A percentile compares a stretch with the other conserved stretches of the same genome.
phyloP scores from a whole-genome alignment of 2,888 invertebrate genomes.

The Chorisops tibialis region DNA sequence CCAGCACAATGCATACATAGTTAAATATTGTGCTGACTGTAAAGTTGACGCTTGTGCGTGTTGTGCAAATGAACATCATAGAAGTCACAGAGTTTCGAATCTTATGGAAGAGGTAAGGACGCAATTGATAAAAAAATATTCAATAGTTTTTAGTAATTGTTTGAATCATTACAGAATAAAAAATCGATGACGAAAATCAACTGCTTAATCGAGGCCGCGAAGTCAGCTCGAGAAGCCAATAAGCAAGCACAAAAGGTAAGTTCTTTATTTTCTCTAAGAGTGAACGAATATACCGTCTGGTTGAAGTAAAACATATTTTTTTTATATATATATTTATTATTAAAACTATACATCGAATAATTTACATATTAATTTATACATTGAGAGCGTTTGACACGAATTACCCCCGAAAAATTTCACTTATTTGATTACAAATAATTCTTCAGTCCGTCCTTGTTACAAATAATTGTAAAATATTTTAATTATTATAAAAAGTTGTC shows the following conservation, averaged over 20 bases:
- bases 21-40: slow-evolving; percentile 40
- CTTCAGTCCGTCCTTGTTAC: not conserved
- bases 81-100: slow-evolving; percentile 34
- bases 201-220: slow-evolving; percentile 38
- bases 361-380: no score
- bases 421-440: no score
- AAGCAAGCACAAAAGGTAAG: slow-evolving; percentile 42
- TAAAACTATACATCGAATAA: no score
- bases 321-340: no score
- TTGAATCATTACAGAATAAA: slow-evolving; percentile 37
- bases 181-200: slow-evolving; percentile 35
- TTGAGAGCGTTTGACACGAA: no score
- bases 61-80: slow-evolving; percentile 39
- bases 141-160: slow-evolving; percentile 10
- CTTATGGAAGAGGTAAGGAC: slow-evolving; percentile 36
- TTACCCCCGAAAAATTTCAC: no score
- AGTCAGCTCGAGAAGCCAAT: slow-evolving; percentile 37
- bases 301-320: no score
- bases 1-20: slow-evolving; percentile 6
- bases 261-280: not conserved
- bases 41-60: slow-evolving; percentile 35
- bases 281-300: no score
- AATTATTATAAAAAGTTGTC: slow-evolving; percentile 6
- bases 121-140: slow-evolving; percentile 3
- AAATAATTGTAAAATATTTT: no score